These are phyloP conservation scores for Cheilosia variabilis DNA, from an alignment of 2,888 invertebrate species.

Conservation along the genomic window DNA sequence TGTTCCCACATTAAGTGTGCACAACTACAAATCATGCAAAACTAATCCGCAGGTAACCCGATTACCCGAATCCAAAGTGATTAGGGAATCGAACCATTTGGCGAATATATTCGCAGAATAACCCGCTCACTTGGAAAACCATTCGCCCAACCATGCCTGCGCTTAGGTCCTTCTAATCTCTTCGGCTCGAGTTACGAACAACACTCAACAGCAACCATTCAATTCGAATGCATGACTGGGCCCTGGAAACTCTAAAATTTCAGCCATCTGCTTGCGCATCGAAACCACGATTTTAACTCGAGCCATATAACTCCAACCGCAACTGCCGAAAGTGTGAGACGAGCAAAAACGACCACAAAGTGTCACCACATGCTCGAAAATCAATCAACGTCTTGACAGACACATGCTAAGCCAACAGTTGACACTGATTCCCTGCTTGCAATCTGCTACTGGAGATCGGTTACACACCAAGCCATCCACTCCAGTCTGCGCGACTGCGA, in stretches of 20 bases:
- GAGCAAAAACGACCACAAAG: conserved; percentile 38
- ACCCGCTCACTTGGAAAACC: conserved; percentile 59
- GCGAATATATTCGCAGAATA: conserved; percentile 17
- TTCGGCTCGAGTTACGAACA: conserved; percentile 40
- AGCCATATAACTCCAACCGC: conserved; percentile 48
- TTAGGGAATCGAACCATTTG: conserved; percentile 1
- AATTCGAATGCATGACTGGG: conserved; percentile 54
- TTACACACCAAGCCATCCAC: conserved; percentile 45
- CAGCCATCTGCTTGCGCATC: conserved; percentile 48
- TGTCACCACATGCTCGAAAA: conserved; percentile 71
- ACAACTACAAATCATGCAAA: conserved; percentile 8
- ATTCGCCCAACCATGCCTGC: conserved; percentile 34
- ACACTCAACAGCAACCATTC: conserved; percentile 6
- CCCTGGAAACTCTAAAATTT: conserved; percentile 36
- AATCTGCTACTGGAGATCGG: conserved; percentile 73
- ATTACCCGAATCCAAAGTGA: not conserved
- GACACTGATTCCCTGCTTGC: conserved; percentile 69
- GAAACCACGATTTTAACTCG: conserved; percentile 63
- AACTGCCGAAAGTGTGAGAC: not conserved
- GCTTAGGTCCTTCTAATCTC: conserved; percentile 45
- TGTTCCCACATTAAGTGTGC: conserved; percentile 19
- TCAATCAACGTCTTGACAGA: conserved; percentile 66
- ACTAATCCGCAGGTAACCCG: conserved; percentile 18
- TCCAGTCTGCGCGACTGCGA: not conserved
- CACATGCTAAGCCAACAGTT: conserved; percentile 70